Evolutionary conservation across 2,888 invertebrate genomes (phyloP).

Genomic region (Chymomyza procnemis): DNA sequence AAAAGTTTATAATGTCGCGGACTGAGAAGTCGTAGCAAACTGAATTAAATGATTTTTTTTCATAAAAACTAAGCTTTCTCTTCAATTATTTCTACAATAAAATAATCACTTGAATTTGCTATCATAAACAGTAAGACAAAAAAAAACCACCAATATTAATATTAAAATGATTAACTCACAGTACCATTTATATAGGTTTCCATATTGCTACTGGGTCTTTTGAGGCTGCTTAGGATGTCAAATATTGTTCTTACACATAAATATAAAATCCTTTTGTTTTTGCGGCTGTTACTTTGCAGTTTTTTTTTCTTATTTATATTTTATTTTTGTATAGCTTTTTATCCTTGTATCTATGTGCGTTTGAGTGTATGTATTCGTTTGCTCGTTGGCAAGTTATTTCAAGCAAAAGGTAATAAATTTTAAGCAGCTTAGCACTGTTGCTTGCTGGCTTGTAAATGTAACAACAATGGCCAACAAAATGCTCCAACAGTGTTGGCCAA

Average conservation of each 20-base stretch:
- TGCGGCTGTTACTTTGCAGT: not conserved
- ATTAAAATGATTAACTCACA: no score
- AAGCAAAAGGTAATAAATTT: conserved; percentile 74
- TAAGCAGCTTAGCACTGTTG: conserved; percentile 74
- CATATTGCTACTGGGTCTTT: not conserved
- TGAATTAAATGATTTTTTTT: no score
- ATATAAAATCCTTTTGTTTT: not conserved
- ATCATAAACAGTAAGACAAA: no score
- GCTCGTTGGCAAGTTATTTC: conserved; percentile 66
- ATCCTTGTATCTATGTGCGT: conserved; percentile 2
- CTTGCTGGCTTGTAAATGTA: conserved; percentile 65
- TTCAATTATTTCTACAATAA: no score
- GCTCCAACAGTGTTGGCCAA: conserved; percentile 40
- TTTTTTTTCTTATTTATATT: not conserved
- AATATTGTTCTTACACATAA: not conserved
- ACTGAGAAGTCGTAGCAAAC: no score
- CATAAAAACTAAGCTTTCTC: no score
- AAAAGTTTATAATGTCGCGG: no score
- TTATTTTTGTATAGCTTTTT: not conserved
- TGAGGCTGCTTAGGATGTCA: not conserved
- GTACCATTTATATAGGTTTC: no score
- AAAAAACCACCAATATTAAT: no score
- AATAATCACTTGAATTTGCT: no score
- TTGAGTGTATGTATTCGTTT: conserved; percentile 23
- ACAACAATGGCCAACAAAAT: conserved; percentile 23